Conservation (phyloP, 2,113 vertebrate species). For the Australoheros scitulus region DNA sequence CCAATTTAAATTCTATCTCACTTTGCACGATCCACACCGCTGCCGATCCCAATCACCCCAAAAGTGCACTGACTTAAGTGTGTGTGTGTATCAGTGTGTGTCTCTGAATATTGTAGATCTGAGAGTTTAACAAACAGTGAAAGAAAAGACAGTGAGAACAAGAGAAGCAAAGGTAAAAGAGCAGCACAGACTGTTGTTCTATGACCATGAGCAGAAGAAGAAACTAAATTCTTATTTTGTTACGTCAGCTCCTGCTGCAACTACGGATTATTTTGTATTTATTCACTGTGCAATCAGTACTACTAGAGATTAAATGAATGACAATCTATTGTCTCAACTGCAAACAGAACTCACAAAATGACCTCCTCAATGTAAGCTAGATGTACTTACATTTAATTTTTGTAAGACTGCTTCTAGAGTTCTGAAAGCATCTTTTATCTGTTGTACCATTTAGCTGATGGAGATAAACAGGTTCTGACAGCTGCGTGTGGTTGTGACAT, state of each 20-base stretch:
- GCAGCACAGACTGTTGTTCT: neutral
- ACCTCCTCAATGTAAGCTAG: neutral
- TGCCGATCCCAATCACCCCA: conserved; percentile 73
- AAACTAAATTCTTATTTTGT: conserved; percentile 12
- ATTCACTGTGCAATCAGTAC: neutral
- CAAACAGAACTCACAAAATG: neutral
- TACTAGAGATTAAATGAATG: conserved; percentile 8
- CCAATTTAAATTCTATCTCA: conserved; percentile 85
- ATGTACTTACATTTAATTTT: conserved; percentile 10
- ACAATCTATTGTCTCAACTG: neutral
- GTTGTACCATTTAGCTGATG: conserved; percentile 18
- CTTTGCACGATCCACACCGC: conserved; percentile 72
- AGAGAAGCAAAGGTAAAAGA: neutral
- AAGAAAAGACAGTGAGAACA: neutral
- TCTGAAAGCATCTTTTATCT: conserved; percentile 16
- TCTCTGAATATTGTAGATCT: neutral
- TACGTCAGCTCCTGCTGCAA: neutral
- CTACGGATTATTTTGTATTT: neutral
- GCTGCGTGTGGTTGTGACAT: conserved; percentile 33
- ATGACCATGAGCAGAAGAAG: neutral
- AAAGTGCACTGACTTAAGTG: conserved; percentile 48
- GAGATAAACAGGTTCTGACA: conserved; percentile 45
- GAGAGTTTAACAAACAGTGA: conserved; percentile 16
- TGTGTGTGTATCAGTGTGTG: conserved; percentile 17
- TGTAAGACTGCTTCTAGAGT: neutral